Evolutionary conservation across 2,888 invertebrate species (phyloP), one percentile per base, ranked within the genome.

Genomic region (Hypolimnas misippus): DNA sequence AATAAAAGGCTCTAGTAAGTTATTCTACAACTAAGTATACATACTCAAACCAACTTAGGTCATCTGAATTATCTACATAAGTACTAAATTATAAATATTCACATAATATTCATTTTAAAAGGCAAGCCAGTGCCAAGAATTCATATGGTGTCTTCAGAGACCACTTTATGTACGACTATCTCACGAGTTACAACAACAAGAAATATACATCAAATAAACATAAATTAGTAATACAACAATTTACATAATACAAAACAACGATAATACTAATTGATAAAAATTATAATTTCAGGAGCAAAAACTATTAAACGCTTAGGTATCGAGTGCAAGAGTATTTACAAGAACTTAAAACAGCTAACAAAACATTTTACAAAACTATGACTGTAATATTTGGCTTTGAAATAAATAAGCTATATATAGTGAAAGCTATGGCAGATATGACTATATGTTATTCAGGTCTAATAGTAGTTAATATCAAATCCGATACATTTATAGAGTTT

Each of bases 341-440:
- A 78, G 75, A 88, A 89, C 86, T 84, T 88, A 88, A 86, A 83
- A 82, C 73, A 83, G 76, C 84, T 89, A 87, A 86, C 81, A 87
- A 87, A 88, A 82, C 82, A 62, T 69, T 65, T 82, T 82, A 81
- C 81, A 83, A 83, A 89, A 85, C 86, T 92, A 92, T 92, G 92
- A 92, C 91, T 92, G 87, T 91, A 89, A 86, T 92, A 90, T 92
- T 92, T 92, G 92, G 92, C 87, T 91, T 91, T 89, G 84, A 87
- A 89, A 92, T 91, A 89, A 91, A 90, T 92, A 89, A 84, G 84
- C 83, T 87, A 70, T 83, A 86, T 90, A 88, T 89, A 88, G 78
- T 87, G 89, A 87, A 89, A 89, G 90, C 91, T 86, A 89, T 87
- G 86, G 81, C 77, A 62, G 66, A 66, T 65, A 66, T 67, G 57